These are phyloP conservation scores for Platycercus adscitus DNA, from an alignment of 2,113 vertebrate genomes.

Conservation along the genomic window DNA sequence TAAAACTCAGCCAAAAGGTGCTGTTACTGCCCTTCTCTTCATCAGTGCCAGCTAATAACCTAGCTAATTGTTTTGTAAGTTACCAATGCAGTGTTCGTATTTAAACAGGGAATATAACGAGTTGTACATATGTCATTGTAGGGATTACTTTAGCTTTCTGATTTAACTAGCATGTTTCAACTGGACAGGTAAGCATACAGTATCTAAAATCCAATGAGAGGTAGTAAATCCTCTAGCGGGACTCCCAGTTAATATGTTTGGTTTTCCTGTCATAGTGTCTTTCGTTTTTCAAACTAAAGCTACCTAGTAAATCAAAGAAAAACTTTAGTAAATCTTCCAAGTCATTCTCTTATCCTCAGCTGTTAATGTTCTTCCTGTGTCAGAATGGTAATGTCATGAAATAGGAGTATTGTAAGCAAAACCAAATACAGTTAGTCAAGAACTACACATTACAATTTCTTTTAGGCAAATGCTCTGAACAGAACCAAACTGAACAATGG, in stretches of 20 bases:
- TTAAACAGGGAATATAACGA: background rate
- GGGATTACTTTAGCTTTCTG: background rate
- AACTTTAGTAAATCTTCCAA: background rate
- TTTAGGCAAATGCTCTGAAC: constrained; percentile 64
- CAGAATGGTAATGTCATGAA: background rate
- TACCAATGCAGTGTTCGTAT: background rate
- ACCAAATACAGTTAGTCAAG: background rate
- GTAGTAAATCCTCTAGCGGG: background rate
- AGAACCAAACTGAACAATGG: constrained; percentile 74
- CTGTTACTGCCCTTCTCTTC: background rate
- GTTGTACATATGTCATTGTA: background rate
- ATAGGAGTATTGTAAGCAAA: background rate
- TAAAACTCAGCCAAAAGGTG: background rate
- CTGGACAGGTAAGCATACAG: background rate
- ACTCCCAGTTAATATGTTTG: background rate
- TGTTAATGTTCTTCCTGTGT: background rate
- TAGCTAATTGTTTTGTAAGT: background rate
- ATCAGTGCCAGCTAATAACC: background rate
- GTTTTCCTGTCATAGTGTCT: background rate
- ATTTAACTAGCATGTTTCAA: background rate
- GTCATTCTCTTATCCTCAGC: background rate
- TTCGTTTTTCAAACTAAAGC: background rate
- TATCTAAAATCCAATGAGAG: background rate
- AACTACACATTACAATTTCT: background rate
- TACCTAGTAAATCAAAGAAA: background rate